Base-by-base conservation (phyloP, 1,140 invertebrate genomes). In the Bombus polaris region DNA sequence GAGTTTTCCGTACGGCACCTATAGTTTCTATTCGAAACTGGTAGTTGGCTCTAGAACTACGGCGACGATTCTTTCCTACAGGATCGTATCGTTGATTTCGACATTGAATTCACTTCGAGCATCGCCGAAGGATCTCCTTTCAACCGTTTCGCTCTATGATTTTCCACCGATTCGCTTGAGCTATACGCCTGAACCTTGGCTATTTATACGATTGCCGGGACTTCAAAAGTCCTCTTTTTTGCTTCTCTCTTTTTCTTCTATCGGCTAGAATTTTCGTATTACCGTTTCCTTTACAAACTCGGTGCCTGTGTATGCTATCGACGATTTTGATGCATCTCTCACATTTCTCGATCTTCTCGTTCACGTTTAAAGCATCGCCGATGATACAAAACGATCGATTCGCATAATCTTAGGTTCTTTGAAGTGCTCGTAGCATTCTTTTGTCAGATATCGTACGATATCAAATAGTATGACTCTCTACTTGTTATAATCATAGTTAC, bases 71-170 rank as follows among this genome's bases (percentile, higher is more conserved):
- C 88, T 89, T 89, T 59, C 70, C 68, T 76, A 75, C 82, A 79
- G 85, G 85, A 87, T 90, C 80, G 88, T 90, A 90, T 88, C 89
- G 86, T 90, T 83, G 89, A 90, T 90, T 90, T 90, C 86, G 80
- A 80, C 77, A 82, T 90, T 84, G 80, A 90, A 85, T 88, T 85
- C 85, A 47, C 42, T 87, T 32, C 66, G 85, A 77, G 82, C 81
- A 86, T 70, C 74, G 80, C 79, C 80, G 85, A 84, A 83, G 87
- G 80, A 70, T 89, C 74, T 84, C 88, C 57, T 89, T 74, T 88
- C 88, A 87, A 77, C 77, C 72, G 53, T 89, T 90, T 89, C 86
- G 66, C 78, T 87, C 77, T 66, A 66, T 22, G 47, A 68, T 81
- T 76, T 81, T 78, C 82, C 72, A 79, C 75, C 88, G 66, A 89